phyloP scores from a whole-genome alignment of 2,113 vertebrate species.

The Garra rufa region DNA sequence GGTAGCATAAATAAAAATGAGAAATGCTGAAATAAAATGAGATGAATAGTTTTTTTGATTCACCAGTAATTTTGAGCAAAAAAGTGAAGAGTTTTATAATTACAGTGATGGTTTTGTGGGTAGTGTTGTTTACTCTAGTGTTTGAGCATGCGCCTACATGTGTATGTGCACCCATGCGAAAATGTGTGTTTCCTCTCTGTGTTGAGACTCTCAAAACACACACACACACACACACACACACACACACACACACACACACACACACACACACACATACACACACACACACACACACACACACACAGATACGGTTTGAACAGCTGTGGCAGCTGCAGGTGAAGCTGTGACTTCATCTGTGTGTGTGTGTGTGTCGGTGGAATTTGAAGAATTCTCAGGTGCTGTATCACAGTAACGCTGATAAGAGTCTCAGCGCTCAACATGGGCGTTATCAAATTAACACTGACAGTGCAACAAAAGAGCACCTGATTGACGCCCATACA shows the following conservation, averaged over 20 bases:
- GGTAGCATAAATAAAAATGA: neutral
- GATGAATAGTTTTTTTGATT: too few species aligned
- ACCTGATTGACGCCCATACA: neutral
- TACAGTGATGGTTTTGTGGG: neutral
- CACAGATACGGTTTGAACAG: neutral
- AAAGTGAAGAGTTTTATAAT: neutral
- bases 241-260: constrained; percentile 1
- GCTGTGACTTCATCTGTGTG: constrained; percentile 12
- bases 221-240: neutral
- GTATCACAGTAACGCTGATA: constrained; percentile 12
- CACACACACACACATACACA: neutral
- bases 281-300: neutral
- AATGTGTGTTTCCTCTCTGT: neutral
- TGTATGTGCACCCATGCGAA: constrained; percentile 2
- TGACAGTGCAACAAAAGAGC: neutral
- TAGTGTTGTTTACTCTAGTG: neutral
- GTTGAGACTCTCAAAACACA: neutral
- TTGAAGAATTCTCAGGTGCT: constrained; percentile 38
- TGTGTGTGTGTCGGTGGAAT: constrained; percentile 16
- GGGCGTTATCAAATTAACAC: constrained; percentile 34
- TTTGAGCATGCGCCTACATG: constrained; percentile 26
- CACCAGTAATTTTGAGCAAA: neutral
- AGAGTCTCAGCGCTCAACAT: constrained; percentile 20
- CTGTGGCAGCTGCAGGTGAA: constrained; percentile 28
- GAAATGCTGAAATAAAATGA: too few species aligned